Evolutionary conservation across 2,113 vertebrate species (phyloP).

Genomic region (Typhlomys cinereus): DNA sequence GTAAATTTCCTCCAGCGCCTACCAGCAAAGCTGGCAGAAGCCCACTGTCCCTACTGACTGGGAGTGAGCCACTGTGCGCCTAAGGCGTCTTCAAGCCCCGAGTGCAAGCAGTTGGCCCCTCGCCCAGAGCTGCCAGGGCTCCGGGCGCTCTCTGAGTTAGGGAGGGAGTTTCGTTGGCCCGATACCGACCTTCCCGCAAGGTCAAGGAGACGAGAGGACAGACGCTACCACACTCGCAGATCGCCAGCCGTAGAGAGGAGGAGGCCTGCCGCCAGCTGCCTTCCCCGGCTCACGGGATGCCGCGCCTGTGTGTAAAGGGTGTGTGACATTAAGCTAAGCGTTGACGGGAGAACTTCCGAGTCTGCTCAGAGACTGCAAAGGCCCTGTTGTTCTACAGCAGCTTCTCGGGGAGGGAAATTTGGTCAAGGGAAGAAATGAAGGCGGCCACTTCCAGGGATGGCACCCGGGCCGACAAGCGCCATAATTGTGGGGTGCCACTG

Average conservation of each 20-base stretch:
- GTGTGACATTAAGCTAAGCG: not conserved
- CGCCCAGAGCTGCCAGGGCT: not conserved
- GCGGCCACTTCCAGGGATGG: not conserved
- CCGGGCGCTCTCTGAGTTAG: not conserved
- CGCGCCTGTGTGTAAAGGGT: fast-evolving
- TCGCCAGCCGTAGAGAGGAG: not conserved
- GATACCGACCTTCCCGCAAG: not conserved
- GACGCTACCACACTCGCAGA: not conserved
- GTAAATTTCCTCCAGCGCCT: conserved; percentile 61
- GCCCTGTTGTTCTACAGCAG: not conserved
- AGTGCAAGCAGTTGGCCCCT: conserved; percentile 59
- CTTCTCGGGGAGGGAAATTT: not conserved
- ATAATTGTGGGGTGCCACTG: no score
- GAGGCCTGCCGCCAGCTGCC: not conserved
- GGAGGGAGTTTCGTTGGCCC: not conserved
- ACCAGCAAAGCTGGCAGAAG: not conserved
- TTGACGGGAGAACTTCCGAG: not conserved
- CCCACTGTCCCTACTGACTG: not conserved
- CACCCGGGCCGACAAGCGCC: not conserved
- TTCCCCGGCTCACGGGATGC: not conserved
- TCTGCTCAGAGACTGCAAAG: not conserved
- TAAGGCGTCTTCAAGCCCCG: conserved; percentile 52
- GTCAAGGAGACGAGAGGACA: not conserved
- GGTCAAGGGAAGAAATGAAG: not conserved
- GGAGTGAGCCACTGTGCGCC: not conserved